Base-by-base conservation (phyloP, 1,140 invertebrate species). In the Dendroctonus valens region DNA sequence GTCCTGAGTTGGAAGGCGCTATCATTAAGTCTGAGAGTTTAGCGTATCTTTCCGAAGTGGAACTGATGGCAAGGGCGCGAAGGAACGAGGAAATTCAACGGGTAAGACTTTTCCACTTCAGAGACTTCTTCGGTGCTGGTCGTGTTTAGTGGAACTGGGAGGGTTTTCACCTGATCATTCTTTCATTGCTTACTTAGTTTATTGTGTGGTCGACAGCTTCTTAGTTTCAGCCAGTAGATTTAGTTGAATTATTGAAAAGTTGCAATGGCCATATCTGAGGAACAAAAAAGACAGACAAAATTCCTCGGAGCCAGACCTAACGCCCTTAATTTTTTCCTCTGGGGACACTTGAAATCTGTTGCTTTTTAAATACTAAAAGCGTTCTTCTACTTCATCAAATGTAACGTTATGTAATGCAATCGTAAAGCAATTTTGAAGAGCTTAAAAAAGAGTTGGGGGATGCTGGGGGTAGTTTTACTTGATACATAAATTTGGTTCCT, bases 1-100 rank as follows among this genome's bases (percentile, higher is more conserved):
- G 75, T 59, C 79, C 79, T 0, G 80, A 81, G 69, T 69, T 81
- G 46, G 79, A 81, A 69, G 77, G 76, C 50, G 78, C 79, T 41
- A 80, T 81, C 58, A 72, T 81, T 62, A 80, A 81, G 71, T 80
- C 80, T 5, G 80, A 81, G 70, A 80, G 80, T 72, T 74, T 81
- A 58, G 80, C 79, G 5, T 81, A 80, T 62, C 69, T 81, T 14
- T 74, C 76, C 7, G 80, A 81, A 14, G 64, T 73, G 37, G 80
- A 81, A 61, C 71, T 81, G 69, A 69, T 81, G 41, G 80, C 78
- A 57, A 76, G 80, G 64, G 79, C 80, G 63, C 73, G 79, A 54
- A 69, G 76, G 54, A 81, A 79, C 67, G 79, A 78, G 73, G 74
- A 79, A 39, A 76, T 80, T 42, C 78, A 80, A 65, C 75, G 80